Conservation (phyloP, 2,888 invertebrate species). For the Timema podura region DNA sequence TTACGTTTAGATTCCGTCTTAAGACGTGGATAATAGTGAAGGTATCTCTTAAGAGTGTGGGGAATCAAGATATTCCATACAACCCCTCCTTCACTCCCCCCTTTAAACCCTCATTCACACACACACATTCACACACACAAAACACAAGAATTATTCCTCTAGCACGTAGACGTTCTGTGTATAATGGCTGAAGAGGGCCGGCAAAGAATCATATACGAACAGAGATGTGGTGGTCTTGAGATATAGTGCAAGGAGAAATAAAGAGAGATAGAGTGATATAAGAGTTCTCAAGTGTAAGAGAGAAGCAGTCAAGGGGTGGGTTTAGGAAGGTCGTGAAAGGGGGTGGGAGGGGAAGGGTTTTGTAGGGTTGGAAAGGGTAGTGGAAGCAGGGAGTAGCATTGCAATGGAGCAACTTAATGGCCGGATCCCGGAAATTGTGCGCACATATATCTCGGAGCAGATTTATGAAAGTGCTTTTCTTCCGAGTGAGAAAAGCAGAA, state of each 20-base stretch:
- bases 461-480: slow-evolving; percentile 83
- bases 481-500: slow-evolving; percentile 48
- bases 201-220: too few species aligned
- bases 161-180: too few species aligned
- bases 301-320: slow-evolving; percentile 15
- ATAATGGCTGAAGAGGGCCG: too few species aligned
- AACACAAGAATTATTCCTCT: too few species aligned
- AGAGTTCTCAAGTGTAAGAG: slow-evolving; percentile 13
- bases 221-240: too few species aligned
- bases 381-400: slow-evolving; percentile 27
- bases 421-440: slow-evolving; percentile 88
- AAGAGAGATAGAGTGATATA: slow-evolving; percentile 9
- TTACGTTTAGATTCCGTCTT: too few species aligned
- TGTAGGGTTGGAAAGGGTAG: slow-evolving; percentile 9
- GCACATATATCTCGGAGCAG: slow-evolving; percentile 85
- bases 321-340: slow-evolving; percentile 46
- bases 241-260: not conserved
- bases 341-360: slow-evolving; percentile 28
- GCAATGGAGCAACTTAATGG: slow-evolving; percentile 57
- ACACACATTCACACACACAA: too few species aligned
- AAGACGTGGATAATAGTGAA: too few species aligned
- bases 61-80: too few species aligned
- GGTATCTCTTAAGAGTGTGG: too few species aligned
- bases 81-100: too few species aligned
- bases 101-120: too few species aligned